Base-by-base conservation (phyloP, 2,888 invertebrate genomes). In the Drosophila infuscata region DNA sequence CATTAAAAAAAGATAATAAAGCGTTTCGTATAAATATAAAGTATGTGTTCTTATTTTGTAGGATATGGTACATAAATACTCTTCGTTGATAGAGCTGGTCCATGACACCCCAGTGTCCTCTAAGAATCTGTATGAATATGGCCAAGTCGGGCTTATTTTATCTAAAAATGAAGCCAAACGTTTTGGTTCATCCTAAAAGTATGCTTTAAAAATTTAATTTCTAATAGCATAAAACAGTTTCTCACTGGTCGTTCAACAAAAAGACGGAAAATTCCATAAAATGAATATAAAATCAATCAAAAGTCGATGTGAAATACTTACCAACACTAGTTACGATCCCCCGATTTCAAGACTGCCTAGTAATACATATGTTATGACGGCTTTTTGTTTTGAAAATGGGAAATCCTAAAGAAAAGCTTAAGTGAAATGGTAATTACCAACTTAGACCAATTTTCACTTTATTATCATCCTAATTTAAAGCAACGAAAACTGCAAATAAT, bases 1-100 rank as follows among this genome's bases (percentile, higher is more conserved):
- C 52, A 29, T 62, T 41, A 81, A 64, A 46, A 57, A 64, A 73
- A 59, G 70, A 63, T 43, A 78, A 80, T 82, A 80, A 82, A 79
- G 57, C 69, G 56, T 74, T 79, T 79, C 52, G 54, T 73, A 78
- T 65, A 56, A 43, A 48, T 51, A n/a, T 20, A 30, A 15, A 32
- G 9, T 35, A 0, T n/a, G 51, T 43, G 11, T 41, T 57, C 30
- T 32, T n/a, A 12, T 15, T 46, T 7, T 15, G 2, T 4, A 46
- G 7, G 20, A 4, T 46, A 25, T 25, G 15, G 15, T 15, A 46
- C 15, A 15, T 46, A 20, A 46, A 46, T 8, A 25, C 3, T 46
- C 7, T 25, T 25, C 46, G 25, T 25, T 46, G 4, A 12, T 4
- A 46, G 20, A 12, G 15, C 46, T 7, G 20, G 4, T 15, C 15